These are phyloP conservation scores for Scaptodrosophila lebanonensis DNA, from an alignment of 1,140 invertebrate species.

Conservation along the genomic window DNA sequence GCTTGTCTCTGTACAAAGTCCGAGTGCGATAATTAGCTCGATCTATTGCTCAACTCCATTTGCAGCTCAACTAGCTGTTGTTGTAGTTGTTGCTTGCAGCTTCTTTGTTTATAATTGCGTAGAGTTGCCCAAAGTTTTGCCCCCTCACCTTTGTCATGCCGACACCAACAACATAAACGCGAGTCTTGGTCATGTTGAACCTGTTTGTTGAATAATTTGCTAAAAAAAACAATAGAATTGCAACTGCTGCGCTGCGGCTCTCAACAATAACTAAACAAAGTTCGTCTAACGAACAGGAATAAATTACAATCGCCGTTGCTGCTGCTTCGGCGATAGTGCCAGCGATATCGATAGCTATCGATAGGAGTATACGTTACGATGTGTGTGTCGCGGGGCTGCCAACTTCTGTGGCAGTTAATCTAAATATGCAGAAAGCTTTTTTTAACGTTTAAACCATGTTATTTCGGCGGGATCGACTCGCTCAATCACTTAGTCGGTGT, in stretches of 20 bases:
- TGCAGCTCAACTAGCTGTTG: too few species aligned
- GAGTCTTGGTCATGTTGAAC: constrained; percentile 77
- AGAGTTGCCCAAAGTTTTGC: constrained; percentile 10
- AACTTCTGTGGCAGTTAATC: too few species aligned
- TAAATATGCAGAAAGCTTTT: too few species aligned
- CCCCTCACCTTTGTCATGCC: constrained; percentile 93
- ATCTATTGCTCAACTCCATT: not conserved
- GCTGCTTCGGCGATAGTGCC: too few species aligned
- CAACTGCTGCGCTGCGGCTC: constrained; percentile 23
- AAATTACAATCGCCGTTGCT: too few species aligned
- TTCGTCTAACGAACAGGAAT: too few species aligned
- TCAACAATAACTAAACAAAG: not conserved
- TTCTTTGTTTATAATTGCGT: not conserved
- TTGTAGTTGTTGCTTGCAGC: constrained; percentile 1
- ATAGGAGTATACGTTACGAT: too few species aligned
- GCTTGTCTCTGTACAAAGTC: constrained; percentile 63
- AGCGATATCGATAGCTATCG: too few species aligned
- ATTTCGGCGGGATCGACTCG: too few species aligned
- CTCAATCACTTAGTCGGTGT: too few species aligned
- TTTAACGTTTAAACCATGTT: too few species aligned
- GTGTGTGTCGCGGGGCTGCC: too few species aligned
- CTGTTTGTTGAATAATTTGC: not conserved
- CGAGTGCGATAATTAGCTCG: constrained; percentile 31
- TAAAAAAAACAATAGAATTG: constrained; percentile 3
- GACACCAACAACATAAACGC: constrained; percentile 95